These are phyloP conservation scores for Phalacrocorax brasilianus DNA, from an alignment of 2,113 vertebrate genomes.

Conservation along the genomic window DNA sequence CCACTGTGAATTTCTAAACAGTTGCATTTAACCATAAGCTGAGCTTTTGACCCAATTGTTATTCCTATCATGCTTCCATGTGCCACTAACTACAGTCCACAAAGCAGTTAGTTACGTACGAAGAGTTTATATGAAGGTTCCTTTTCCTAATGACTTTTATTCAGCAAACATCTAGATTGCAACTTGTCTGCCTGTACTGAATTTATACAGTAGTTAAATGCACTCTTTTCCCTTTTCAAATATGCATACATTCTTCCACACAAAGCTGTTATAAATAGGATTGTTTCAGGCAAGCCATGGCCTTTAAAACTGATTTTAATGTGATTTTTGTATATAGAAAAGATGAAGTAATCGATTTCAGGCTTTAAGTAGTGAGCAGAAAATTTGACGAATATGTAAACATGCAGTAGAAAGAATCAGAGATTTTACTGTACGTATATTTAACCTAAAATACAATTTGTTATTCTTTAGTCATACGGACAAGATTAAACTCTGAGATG, in stretches of 20 bases:
- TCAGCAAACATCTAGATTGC: neutral
- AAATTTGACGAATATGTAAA: neutral
- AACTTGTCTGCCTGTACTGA: neutral
- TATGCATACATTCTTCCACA: neutral
- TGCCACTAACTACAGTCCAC: neutral
- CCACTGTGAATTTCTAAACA: neutral
- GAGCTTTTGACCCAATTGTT: neutral
- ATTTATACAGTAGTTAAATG: neutral
- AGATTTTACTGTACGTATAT: neutral
- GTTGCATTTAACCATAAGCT: neutral
- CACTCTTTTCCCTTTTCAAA: neutral
- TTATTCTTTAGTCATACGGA: neutral
- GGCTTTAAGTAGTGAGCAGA: neutral
- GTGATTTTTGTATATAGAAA: neutral
- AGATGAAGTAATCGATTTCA: neutral
- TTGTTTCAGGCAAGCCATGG: neutral
- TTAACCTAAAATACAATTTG: neutral
- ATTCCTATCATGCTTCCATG: neutral
- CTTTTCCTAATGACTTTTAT: neutral
- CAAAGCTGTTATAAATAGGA: neutral
- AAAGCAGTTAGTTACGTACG: neutral
- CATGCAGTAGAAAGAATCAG: neutral
- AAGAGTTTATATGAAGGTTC: neutral
- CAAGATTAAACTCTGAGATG: neutral
- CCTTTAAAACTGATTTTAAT: neutral